Evolutionary conservation across 2,888 invertebrate genomes (phyloP).

Genomic region (Apoda limacodes): DNA sequence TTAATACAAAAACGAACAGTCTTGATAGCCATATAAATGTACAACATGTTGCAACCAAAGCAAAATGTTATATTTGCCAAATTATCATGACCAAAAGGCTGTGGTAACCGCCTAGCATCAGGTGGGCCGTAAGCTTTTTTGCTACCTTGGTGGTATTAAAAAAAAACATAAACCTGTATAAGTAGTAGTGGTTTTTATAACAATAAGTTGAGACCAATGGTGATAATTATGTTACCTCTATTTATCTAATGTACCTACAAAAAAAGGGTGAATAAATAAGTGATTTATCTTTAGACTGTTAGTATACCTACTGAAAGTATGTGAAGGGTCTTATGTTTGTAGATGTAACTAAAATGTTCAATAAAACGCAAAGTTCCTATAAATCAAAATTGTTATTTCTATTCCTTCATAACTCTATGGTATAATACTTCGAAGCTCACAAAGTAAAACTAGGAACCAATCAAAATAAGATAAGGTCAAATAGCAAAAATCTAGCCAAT

Average conservation of each 20-base stretch:
- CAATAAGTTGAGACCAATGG: conserved; percentile 6
- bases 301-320: conserved; percentile 5
- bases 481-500: not conserved
- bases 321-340: not conserved
- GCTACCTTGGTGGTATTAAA: conserved; percentile 8
- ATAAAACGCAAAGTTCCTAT: conserved; percentile 1
- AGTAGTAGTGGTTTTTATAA: conserved; percentile 9
- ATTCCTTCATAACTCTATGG: conserved; percentile 7
- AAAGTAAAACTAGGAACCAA: conserved; percentile 11
- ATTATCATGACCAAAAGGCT: conserved; percentile 10
- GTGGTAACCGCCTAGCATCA: no score
- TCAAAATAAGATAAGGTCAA: conserved; percentile 9
- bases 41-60: conserved; percentile 12
- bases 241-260: conserved; percentile 8
- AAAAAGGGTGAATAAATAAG: conserved; percentile 5
- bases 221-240: conserved; percentile 7
- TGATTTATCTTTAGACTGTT: conserved; percentile 9
- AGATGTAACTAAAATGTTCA: not conserved
- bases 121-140: no score
- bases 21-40: conserved; percentile 11
- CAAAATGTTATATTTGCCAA: conserved; percentile 12
- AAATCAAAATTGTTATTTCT: conserved; percentile 8
- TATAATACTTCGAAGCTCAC: conserved; percentile 9
- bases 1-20: conserved; percentile 11
- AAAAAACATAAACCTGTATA: no score